Evolutionary conservation across 2,888 invertebrate genomes (phyloP), one percentile per base, ranked within the genome.

Genomic region (Penaeus monodon): DNA sequence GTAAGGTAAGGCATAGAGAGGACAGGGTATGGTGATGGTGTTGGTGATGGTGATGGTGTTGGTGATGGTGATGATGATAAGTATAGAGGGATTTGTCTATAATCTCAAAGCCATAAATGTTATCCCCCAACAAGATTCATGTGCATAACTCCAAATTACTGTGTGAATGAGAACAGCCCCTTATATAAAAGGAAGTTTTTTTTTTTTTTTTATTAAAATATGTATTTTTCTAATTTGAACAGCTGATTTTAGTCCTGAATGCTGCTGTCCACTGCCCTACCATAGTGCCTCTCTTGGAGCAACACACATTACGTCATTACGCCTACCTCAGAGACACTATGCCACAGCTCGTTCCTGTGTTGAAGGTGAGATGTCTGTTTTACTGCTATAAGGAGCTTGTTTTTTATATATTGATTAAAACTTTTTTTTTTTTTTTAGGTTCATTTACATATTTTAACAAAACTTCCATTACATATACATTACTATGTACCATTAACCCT

Each of bases 291-390:
- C 93, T 99, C 82, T 96, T 99, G 92, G 98, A 98, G 86, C 96
- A 97, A 90, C 97, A 98, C 92, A 97, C 97, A 0, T 94, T 96
- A 84, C 95, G 97, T 84, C 99, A 99, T 93, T 99, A 99, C 93
- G 95, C 96, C 0, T 99, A 98, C 92, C 93, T 99, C 73, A 94
- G 97, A 8, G 98, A 98, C 92, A 97, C 97, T 22, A 96, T 98
- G 95, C 97, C 98, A 3, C 95, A 96, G 91, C 94, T 98, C 44
- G 97, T 99, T 65, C 98, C 98, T 0, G 93, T 94, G 87, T 92
- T 96, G 76, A 94, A 93, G 91, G 93, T 94, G 84, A 92, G 74
- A 24, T 22, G 22, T 20, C 27, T 10, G 27, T 57, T 17, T 73
- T 27, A 44, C 17, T 65, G 38, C 8, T 22, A 17, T 24, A 24